Conservation (phyloP, 2,113 vertebrate species). For the Vimba vimba region DNA sequence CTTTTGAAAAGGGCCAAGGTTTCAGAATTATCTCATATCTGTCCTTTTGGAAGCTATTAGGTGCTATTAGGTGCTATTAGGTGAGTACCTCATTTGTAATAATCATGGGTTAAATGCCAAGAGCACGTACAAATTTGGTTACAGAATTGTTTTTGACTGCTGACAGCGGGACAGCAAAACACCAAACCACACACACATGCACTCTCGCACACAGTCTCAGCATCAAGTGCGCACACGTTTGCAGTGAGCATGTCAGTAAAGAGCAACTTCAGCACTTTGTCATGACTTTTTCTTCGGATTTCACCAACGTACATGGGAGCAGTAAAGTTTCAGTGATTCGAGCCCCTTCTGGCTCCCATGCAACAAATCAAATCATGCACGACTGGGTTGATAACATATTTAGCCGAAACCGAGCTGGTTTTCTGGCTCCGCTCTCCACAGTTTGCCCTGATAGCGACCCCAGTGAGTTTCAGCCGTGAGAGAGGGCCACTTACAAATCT, state of each 20-base stretch:
- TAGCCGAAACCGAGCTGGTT: constrained; percentile 55
- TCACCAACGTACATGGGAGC: background rate
- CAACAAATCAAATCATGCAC: constrained; percentile 61
- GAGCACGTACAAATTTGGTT: constrained; percentile 63
- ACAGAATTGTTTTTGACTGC: background rate
- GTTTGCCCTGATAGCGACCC: constrained; percentile 71
- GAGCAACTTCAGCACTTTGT: background rate
- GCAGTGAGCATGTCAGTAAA: background rate
- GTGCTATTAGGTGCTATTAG: constrained; percentile 79
- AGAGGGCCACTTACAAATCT: constrained; percentile 62
- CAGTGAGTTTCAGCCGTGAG: constrained; percentile 63
- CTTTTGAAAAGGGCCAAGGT: too few species aligned
- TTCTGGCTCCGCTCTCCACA: constrained; percentile 68
- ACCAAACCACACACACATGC: constrained; percentile 4
- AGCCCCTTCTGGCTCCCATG: constrained; percentile 34
- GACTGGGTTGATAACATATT: constrained; percentile 56
- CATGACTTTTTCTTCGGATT: constrained; percentile 5
- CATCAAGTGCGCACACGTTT: background rate
- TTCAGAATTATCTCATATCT: constrained; percentile 32
- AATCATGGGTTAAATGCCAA: constrained; percentile 81
- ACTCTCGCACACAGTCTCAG: background rate
- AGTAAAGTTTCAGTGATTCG: constrained; percentile 18
- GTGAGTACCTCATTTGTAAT: constrained; percentile 81
- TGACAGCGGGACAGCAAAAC: background rate
- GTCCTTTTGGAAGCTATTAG: constrained; percentile 81